Evolutionary conservation across 2,888 invertebrate species (phyloP).

Genomic region (Chymomyza fuscimana): DNA sequence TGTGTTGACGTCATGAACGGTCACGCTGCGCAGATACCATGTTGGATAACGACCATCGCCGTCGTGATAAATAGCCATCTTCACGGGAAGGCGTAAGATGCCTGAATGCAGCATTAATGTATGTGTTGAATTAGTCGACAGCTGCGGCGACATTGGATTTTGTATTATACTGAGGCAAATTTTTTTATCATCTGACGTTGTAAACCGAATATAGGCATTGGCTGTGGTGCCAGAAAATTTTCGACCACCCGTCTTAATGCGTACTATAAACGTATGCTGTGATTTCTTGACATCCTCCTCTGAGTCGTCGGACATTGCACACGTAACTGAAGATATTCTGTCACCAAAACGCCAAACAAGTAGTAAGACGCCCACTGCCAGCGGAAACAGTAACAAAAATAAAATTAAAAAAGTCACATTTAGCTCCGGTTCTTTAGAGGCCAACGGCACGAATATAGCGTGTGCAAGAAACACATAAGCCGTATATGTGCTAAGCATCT

Average conservation of each 20-base stretch:
- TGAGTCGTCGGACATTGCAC: background rate
- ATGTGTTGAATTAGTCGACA: conserved; percentile 44
- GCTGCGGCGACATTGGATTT: conserved; percentile 42
- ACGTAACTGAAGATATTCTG: background rate
- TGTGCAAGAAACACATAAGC: conserved; percentile 39
- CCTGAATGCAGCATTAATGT: conserved; percentile 45
- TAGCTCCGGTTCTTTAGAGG: accelerated
- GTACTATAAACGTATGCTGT: conserved; percentile 50
- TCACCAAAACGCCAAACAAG: background rate
- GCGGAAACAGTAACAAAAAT: background rate
- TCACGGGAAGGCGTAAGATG: conserved; percentile 53
- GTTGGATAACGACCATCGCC: conserved; percentile 55
- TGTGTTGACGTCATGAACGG: conserved; percentile 48
- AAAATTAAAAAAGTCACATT: background rate
- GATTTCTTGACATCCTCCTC: background rate
- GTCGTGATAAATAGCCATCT: conserved; percentile 44
- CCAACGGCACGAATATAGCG: conserved; percentile 25
- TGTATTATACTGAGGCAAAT: conserved; percentile 39
- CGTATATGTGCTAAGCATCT: conserved; percentile 52
- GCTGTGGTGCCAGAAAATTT: conserved; percentile 49
- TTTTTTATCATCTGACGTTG: background rate
- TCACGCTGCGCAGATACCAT: conserved; percentile 47
- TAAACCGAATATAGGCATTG: conserved; percentile 26
- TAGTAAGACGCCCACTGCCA: background rate
- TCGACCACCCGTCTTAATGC: conserved; percentile 50